Conservation (phyloP, 2,113 vertebrate genomes). For the Microcebus lehilahytsara region DNA sequence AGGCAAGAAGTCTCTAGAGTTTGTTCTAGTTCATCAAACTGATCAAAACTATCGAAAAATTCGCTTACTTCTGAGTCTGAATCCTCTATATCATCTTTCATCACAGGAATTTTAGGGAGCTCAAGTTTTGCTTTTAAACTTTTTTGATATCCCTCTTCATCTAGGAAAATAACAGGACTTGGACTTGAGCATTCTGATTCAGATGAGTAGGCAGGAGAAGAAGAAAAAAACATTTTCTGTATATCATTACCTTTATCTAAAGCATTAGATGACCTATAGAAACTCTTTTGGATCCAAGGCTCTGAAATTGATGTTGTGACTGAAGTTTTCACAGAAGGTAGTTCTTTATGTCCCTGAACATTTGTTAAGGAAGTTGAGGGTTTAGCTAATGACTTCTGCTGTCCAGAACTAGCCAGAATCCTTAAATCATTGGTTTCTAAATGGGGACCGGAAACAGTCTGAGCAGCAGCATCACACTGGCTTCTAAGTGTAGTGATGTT, state of each 20-base stretch:
- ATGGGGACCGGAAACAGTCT: conserved; percentile 86
- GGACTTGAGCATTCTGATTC: conserved; percentile 97
- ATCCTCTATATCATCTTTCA: conserved; percentile 95
- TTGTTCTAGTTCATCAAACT: conserved; percentile 95
- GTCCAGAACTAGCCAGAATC: conserved; percentile 84
- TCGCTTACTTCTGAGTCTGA: conserved; percentile 99
- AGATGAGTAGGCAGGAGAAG: conserved; percentile 92
- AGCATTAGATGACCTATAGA: conserved; percentile 87
- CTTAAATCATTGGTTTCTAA: conserved; percentile 87
- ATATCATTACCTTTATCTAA: conserved; percentile 75
- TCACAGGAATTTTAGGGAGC: conserved; percentile 94
- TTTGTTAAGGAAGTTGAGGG: conserved; percentile 79
- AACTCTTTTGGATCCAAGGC: conserved; percentile 89
- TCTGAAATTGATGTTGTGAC: conserved; percentile 84
- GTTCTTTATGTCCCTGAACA: conserved; percentile 80
- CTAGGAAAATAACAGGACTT: conserved; percentile 97
- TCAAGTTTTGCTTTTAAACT: conserved; percentile 96
- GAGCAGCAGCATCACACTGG: conserved; percentile 91
- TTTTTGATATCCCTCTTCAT: conserved; percentile 98
- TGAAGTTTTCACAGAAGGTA: conserved; percentile 87
- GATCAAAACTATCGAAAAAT: conserved; percentile 99
- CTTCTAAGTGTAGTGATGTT: conserved; percentile 81
- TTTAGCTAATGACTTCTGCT: conserved; percentile 82
- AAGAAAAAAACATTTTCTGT: conserved; percentile 81
- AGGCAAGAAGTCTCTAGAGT: conserved; percentile 82